Percentiles rank a stretch among this genome's conserved stretches.
Evolutionary conservation across 2,797 vertebrate genomes (phyloP).

Genomic region (Kryptopterus vitreolus): DNA sequence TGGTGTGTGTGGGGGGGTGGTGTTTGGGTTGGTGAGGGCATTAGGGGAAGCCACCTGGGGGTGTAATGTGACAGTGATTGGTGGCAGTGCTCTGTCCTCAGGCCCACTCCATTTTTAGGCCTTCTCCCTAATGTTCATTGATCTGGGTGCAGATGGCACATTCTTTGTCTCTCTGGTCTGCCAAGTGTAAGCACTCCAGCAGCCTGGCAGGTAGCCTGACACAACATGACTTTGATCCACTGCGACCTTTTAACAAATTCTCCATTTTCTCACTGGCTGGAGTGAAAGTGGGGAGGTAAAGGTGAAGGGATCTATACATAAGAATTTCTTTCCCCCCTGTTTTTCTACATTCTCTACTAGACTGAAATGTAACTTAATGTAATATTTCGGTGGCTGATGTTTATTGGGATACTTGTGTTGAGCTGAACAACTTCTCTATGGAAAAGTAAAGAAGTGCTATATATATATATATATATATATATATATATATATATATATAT

Average conservation of each 20-base stretch:
- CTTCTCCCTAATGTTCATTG: constrained; percentile 60
- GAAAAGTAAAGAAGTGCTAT: constrained; percentile 44
- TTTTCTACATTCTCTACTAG: constrained; percentile 49
- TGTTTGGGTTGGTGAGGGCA: constrained; percentile 28
- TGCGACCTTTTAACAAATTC: constrained; percentile 76
- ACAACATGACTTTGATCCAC: constrained; percentile 71
- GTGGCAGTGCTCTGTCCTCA: constrained; percentile 51
- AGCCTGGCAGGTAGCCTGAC: constrained; percentile 66
- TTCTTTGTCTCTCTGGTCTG: constrained; percentile 60
- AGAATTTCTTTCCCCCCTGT: constrained; percentile 32
- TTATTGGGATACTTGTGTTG: constrained; percentile 64
- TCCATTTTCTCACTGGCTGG: constrained; percentile 63
- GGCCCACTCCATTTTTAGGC: constrained; percentile 60
- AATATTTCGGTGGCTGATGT: constrained; percentile 62
- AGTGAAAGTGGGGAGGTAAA: constrained; percentile 28
- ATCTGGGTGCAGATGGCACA: constrained; percentile 62
- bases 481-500: too few species aligned
- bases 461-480: too few species aligned
- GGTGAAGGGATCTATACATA: constrained; percentile 45
- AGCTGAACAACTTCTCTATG: constrained; percentile 53
- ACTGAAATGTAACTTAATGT: constrained; percentile 55
- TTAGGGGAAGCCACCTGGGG: constrained; percentile 41
- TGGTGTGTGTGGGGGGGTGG: constrained; percentile 45
- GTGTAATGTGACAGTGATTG: constrained; percentile 60
- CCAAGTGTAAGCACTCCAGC: constrained; percentile 59